Evolutionary conservation across 1,140 invertebrate species (phyloP).

Genomic region (Zaprionus inermis): DNA sequence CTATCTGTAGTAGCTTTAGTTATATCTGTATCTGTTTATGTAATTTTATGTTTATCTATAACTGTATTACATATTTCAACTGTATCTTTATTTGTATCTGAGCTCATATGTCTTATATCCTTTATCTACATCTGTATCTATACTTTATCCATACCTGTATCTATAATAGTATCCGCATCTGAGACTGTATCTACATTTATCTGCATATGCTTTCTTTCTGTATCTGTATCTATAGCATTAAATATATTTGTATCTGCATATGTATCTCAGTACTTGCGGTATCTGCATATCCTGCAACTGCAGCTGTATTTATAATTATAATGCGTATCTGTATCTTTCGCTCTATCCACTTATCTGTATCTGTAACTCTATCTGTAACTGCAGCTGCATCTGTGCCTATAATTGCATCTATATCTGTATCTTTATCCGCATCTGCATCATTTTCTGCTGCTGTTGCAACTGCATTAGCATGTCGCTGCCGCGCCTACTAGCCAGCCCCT

Average conservation of each 20-base stretch:
- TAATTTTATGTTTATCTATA: neutral
- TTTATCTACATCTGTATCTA: neutral
- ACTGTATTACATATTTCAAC: no score
- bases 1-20: neutral
- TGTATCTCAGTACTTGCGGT: neutral
- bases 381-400: slow-evolving; percentile 38
- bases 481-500: neutral
- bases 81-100: neutral
- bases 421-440: neutral
- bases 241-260: neutral
- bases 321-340: neutral
- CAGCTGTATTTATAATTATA: neutral
- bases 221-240: neutral
- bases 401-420: slow-evolving; percentile 29
- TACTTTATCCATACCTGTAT: no score
- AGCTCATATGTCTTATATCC: no score
- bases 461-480: slow-evolving; percentile 24
- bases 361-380: neutral
- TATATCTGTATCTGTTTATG: neutral
- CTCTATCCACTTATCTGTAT: slow-evolving; percentile 2
- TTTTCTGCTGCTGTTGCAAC: slow-evolving; percentile 19
- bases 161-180: neutral
- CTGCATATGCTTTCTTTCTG: neutral
- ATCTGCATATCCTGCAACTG: neutral
- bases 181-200: neutral